Evolutionary conservation across 2,113 vertebrate species (phyloP).

Genomic region (Mesoclemmys tuberculata): DNA sequence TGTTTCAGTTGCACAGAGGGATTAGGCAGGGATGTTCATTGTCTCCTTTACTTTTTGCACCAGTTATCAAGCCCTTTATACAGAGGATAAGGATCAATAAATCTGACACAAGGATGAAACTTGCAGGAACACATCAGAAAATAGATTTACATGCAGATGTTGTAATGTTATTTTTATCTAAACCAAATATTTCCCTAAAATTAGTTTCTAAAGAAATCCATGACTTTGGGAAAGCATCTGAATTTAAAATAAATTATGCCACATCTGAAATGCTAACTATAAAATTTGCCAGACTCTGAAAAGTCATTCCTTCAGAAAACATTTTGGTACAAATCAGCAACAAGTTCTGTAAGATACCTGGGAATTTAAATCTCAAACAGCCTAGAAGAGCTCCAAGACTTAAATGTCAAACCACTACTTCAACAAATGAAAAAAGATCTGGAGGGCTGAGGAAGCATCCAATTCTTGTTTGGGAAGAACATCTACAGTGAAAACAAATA

Average conservation of each 20-base stretch:
- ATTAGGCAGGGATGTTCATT: neutral
- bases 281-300: neutral
- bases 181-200: neutral
- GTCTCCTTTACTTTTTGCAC: neutral
- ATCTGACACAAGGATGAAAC: neutral
- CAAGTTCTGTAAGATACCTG: neutral
- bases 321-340: neutral
- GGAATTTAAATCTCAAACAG: neutral
- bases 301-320: neutral
- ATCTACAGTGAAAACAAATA: neutral
- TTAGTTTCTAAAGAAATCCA: neutral
- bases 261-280: neutral
- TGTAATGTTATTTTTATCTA: neutral
- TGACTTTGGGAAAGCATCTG: neutral
- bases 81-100: neutral
- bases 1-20: neutral
- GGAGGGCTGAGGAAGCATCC: neutral
- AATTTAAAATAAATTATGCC: neutral
- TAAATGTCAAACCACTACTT: neutral
- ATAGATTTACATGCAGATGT: neutral
- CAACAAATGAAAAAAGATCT: neutral
- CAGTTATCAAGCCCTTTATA: neutral
- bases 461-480: neutral
- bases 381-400: neutral
- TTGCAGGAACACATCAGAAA: neutral